Evolutionary conservation across 2,113 vertebrate species (phyloP), one percentile per base, ranked within the genome.

Genomic region (Nesogale talazaci): DNA sequence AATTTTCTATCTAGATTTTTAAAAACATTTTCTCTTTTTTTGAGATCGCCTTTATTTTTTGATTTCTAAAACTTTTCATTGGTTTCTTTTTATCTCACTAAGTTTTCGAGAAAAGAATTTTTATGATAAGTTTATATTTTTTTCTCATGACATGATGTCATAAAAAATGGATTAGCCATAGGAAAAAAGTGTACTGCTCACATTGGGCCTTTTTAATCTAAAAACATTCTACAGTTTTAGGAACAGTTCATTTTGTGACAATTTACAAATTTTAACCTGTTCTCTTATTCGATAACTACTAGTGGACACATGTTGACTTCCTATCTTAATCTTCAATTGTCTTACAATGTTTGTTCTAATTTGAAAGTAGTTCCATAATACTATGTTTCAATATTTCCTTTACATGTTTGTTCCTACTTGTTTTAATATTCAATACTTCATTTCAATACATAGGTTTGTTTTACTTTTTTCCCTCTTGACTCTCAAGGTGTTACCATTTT

Each of bases 341-440:
- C 7, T 57, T 8, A 29, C 70, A 19, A 40, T 25, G 67, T 85
- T 42, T 74, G 2, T 88, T 96, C 57, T 87, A n/a, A 3, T 86
- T 93, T 75, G 77, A 15, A 89, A 46, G 80, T 23, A 81, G 22
- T 80, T 92, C n/a, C 36, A 80, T 31, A 76, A 23, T 56, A 90
- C 83, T 52, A 29, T 34, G 59, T 83, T 86, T 14, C 40, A 86
- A 56, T 78, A 57, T 89, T 79, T 46, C 14, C n/a, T 77, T 88
- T 69, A 6, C 72, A 40, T 25, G 82, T 74, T 76, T 29, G 67
- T 84, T 76, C 89, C 36, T 52, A 22, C 34, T 67, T 31, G 22
- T 83, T 82, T 90, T 90, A 80, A 83, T 81, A 89, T 94, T 86
- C 17, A 61, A 38, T 19, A 29, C 6, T 6, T 80, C 56, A 59